Evolutionary conservation across 2,797 vertebrate genomes (phyloP), one percentile per base, ranked within the genome.

Genomic region (Falco peregrinus): DNA sequence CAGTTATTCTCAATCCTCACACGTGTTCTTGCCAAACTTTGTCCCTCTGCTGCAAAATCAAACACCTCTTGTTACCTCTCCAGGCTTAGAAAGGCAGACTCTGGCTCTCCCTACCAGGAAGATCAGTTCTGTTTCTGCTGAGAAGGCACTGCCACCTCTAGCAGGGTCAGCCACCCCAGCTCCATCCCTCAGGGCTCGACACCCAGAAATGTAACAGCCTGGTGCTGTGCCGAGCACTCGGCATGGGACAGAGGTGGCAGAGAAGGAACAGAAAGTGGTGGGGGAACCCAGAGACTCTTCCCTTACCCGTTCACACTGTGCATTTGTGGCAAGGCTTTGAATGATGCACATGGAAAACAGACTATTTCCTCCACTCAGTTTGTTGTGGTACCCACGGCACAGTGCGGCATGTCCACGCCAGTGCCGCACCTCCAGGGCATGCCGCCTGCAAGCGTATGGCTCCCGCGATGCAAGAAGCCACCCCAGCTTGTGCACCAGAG

Each of bases 361-460:
- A 18, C 16, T 16, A 1, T 28, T 74, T 56, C 41, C 65, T 43
- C n/a, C 16, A 2, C 50, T 22, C 2, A 0, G 11, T 33, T 15
- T 12, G 53, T 11, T 0, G 1, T 2, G 3, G 61, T 14, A 33
- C 6, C 45, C 2, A 0, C 25, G 11, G 64, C 8, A 1, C 0
- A 2, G 33, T 8, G 2, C 6, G n/a, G 8, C 18, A 1, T 3
- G 39, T 6, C 50, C 3, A 3, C 15, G 28, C 59, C 53, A 33
- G 61, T 3, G 50, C 64, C 60, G 56, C 69, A 25, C 24, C 67
- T 57, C 33, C 41, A n/a, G 65, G 61, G 64, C 41, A 76, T 4
- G 1, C 39, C 1, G 4, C 41, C 39, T 17, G 47, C 78, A 26
- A 65, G 41, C 3, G 1, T 26, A 1, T 0, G 0, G 81, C 78